Conservation (phyloP, 2,888 invertebrate species). For the Xanthia togata region DNA sequence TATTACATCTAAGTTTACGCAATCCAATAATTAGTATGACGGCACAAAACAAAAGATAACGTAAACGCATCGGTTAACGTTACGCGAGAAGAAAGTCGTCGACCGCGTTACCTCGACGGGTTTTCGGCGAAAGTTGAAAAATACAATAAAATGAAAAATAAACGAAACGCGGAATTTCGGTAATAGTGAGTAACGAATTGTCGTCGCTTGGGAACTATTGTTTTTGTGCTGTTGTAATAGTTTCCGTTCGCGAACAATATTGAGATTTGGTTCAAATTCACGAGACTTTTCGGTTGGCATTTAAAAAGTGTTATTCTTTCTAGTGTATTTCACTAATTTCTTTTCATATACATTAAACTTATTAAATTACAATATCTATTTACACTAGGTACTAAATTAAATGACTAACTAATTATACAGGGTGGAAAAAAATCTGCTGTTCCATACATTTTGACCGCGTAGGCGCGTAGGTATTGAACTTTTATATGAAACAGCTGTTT, state of each 20-base stretch:
- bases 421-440: no score
- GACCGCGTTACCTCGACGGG: conserved; percentile 60
- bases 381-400: no score
- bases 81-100: conserved; percentile 66
- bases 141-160: conserved; percentile 58
- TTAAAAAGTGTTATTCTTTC: background rate
- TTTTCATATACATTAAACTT: no score
- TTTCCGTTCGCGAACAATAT: conserved; percentile 48
- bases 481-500: no score
- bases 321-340: background rate
- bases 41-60: conserved; percentile 71
- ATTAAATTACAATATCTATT: no score
- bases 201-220: conserved; percentile 54
- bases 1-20: conserved; percentile 68
- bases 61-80: conserved; percentile 65
- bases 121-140: conserved; percentile 71
- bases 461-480: no score
- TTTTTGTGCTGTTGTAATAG: conserved; percentile 51
- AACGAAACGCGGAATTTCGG: conserved; percentile 57
- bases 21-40: conserved; percentile 70
- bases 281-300: background rate
- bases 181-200: conserved; percentile 58
- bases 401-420: no score
- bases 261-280: conserved; percentile 30
- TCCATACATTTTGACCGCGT: no score